Evolutionary conservation across 2,113 vertebrate genomes (phyloP).

Genomic region (Myrmecophaga tridactyla): DNA sequence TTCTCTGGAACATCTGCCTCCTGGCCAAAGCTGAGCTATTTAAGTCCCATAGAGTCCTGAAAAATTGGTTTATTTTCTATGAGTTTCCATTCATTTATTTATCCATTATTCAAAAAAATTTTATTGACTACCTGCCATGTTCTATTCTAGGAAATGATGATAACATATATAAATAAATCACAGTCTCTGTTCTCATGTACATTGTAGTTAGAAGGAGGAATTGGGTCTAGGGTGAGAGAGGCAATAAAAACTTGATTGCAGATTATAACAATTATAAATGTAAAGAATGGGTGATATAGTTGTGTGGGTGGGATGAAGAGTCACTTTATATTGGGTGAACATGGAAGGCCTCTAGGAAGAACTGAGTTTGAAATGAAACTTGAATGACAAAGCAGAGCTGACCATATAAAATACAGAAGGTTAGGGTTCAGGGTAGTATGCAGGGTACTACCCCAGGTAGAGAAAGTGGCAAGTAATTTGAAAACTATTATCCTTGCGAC

Average conservation of each 20-base stretch:
- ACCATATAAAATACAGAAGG: background rate
- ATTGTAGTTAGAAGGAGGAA: background rate
- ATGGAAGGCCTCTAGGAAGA: background rate
- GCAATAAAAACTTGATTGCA: background rate
- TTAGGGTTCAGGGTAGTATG: background rate
- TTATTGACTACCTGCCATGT: background rate
- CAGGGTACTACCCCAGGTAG: background rate
- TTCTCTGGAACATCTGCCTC: background rate
- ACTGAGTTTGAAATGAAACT: background rate
- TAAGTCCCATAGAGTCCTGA: background rate
- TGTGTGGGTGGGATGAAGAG: background rate
- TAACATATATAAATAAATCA: background rate
- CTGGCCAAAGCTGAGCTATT: background rate
- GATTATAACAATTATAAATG: background rate
- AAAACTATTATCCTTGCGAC: background rate
- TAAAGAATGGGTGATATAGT: background rate
- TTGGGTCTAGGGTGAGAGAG: background rate
- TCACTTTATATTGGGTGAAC: background rate
- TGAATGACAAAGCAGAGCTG: background rate
- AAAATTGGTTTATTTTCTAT: background rate
- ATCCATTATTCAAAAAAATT: background rate
- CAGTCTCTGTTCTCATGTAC: background rate
- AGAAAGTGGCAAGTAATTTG: too few species aligned
- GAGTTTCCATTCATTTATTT: background rate
- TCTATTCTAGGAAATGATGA: background rate